Conservation (phyloP, 2,797 vertebrate genomes). For the Aeoliscus strigatus region DNA sequence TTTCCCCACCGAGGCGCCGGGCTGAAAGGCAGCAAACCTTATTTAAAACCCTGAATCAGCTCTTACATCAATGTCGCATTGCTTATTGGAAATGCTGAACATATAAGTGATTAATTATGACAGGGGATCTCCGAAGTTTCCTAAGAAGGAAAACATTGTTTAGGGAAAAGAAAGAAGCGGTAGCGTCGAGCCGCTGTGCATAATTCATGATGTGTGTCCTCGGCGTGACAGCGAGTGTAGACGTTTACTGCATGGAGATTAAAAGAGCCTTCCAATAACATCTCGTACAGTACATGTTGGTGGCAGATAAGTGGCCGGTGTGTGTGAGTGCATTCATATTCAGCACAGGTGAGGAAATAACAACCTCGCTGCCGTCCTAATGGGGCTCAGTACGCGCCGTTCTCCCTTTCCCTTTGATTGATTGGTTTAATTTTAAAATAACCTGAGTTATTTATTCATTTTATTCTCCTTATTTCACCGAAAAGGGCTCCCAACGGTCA, state of each 20-base stretch:
- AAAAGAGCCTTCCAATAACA: constrained; percentile 7
- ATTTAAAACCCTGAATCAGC: neutral
- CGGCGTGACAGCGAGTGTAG: constrained; percentile 3
- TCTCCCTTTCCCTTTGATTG: constrained; percentile 70
- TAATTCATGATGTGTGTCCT: constrained; percentile 31
- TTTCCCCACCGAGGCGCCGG: constrained; percentile 14
- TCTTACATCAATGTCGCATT: neutral
- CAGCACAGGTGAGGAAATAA: too few species aligned
- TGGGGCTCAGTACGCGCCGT: too few species aligned
- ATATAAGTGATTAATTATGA: constrained; percentile 8
- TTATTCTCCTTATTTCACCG: constrained; percentile 55
- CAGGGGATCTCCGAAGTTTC: constrained; percentile 3
- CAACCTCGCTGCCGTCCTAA: neutral
- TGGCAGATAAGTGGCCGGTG: constrained; percentile 29
- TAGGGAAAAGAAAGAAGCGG: constrained; percentile 2
- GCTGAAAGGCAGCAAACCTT: constrained; percentile 11
- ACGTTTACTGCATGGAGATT: constrained; percentile 24
- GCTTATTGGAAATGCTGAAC: constrained; percentile 8
- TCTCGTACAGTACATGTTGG: neutral
- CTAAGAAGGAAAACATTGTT: neutral
- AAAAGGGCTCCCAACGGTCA: constrained; percentile 53
- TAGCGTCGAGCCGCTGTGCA: neutral
- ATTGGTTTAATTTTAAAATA: constrained; percentile 72
- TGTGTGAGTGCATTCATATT: constrained; percentile 37
- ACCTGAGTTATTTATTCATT: constrained; percentile 68